These are phyloP conservation scores for Andrena cerasifolii DNA, from an alignment of 1,140 invertebrate genomes.

Conservation along the genomic window DNA sequence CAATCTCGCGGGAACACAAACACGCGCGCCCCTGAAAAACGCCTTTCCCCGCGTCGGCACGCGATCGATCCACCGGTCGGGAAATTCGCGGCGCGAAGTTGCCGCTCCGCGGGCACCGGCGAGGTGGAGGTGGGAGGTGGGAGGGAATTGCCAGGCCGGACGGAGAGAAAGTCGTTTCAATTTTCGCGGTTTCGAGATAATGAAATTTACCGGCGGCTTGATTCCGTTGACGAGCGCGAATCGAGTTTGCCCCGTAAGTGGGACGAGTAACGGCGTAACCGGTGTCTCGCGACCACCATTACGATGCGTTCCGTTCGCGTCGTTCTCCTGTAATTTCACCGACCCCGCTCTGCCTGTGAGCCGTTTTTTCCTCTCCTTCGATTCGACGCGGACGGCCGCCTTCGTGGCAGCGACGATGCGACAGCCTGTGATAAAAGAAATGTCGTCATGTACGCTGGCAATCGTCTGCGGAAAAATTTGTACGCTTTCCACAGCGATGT, in stretches of 20 bases:
- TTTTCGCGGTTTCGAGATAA: slow-evolving; percentile 39
- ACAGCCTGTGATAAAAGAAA: no score
- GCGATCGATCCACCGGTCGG: slow-evolving; percentile 5
- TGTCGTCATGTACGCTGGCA: no score
- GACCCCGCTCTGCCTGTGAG: neutral
- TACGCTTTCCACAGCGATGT: no score
- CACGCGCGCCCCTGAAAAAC: neutral
- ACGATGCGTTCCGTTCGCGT: slow-evolving; percentile 2
- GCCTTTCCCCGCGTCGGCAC: neutral
- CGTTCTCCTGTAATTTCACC: slow-evolving; percentile 22
- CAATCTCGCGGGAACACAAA: neutral
- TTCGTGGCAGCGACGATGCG: neutral
- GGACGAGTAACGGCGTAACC: slow-evolving; percentile 43
- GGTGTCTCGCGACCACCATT: slow-evolving; percentile 18
- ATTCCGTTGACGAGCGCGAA: slow-evolving; percentile 40
- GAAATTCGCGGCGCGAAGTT: slow-evolving; percentile 1
- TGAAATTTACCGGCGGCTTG: slow-evolving; percentile 33
- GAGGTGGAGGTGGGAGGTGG: neutral
- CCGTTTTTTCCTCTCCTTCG: neutral
- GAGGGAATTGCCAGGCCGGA: slow-evolving; percentile 1
- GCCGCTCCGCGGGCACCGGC: neutral
- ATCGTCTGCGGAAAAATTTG: no score
- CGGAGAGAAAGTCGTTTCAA: slow-evolving; percentile 43
- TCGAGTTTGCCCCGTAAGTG: slow-evolving; percentile 29
- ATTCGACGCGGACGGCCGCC: neutral